Evolutionary conservation across 1,140 invertebrate genomes (phyloP), one percentile per base, ranked within the genome.

Genomic region (Euwallacea similis): DNA sequence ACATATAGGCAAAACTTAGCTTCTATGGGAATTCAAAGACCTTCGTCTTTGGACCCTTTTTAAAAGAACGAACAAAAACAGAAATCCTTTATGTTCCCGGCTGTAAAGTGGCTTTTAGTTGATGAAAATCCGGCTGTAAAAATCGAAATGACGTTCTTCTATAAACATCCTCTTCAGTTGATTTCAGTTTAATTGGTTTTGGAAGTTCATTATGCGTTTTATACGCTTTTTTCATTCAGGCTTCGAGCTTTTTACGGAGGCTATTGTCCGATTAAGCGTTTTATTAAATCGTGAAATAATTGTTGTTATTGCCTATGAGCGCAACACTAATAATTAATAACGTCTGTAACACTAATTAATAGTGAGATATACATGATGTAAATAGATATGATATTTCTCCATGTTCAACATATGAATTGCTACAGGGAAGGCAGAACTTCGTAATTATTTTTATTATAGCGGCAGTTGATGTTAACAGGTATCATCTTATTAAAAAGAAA

Each of bases 91-190:
- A 62, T 69, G 55, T 44, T 42, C n/a, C 43, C 33, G 9, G 56
- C 67, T 62, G 67, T 69, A 69, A 69, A 69, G 59, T 69, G 47
- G 67, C 67, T 69, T 69, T 69, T 69, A 69, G 67, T 69, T 69
- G 67, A 69, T 69, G 67, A 69, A 69, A 69, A 69, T 69, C 67
- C 67, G 59, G 67, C 60, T 42, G 60, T 69, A 69, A 69, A 69
- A 69, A 61, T 69, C 67, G 67, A 69, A 69, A 62, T 55, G 67
- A 59, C 66, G 66, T 55, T 69, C 50, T 44, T 44, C 44, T 62
- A 61, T 69, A 69, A 69, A 69, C 67, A 69, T 69, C 67, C 67
- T 69, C 47, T 69, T 43, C 33, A 61, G 59, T 60, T 60, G 55
- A 68, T 68, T 68, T 68, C 55, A 62, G 42, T 69, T 69, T 69